Evolutionary conservation across 2,888 invertebrate genomes (phyloP).

Genomic region (Leucania comma): DNA sequence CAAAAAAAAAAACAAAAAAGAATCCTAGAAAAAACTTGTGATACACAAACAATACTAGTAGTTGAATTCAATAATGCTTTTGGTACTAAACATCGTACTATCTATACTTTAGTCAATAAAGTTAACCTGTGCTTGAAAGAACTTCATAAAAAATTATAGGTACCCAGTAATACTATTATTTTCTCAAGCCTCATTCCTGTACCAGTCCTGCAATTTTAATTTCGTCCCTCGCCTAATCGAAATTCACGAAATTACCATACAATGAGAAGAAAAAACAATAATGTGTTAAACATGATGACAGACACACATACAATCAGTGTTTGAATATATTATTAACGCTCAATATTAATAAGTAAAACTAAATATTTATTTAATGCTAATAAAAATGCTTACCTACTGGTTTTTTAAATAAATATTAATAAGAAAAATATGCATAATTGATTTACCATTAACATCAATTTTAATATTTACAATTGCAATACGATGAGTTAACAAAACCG

Average conservation of each 20-base stretch:
- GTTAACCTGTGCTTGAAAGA: too few species aligned
- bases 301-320: constrained; percentile 42
- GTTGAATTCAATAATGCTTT: too few species aligned
- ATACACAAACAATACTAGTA: too few species aligned
- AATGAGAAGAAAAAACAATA: constrained; percentile 57
- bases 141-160: background rate
- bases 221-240: constrained; percentile 16
- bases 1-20: too few species aligned
- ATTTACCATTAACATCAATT: too few species aligned
- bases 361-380: constrained; percentile 31
- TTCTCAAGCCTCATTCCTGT: constrained; percentile 2
- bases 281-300: constrained; percentile 46
- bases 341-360: constrained; percentile 41
- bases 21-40: too few species aligned
- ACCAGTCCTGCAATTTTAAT: constrained; percentile 37
- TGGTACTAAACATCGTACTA: too few species aligned
- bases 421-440: background rate
- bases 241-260: constrained; percentile 59
- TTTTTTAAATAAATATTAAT: background rate
- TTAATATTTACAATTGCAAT: background rate
- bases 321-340: constrained; percentile 59
- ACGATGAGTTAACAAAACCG: background rate
- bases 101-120: too few species aligned
- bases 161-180: background rate
- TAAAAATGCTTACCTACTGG: background rate